Evolutionary conservation across 2,888 invertebrate genomes (phyloP).

Genomic region (Archips xylosteana): DNA sequence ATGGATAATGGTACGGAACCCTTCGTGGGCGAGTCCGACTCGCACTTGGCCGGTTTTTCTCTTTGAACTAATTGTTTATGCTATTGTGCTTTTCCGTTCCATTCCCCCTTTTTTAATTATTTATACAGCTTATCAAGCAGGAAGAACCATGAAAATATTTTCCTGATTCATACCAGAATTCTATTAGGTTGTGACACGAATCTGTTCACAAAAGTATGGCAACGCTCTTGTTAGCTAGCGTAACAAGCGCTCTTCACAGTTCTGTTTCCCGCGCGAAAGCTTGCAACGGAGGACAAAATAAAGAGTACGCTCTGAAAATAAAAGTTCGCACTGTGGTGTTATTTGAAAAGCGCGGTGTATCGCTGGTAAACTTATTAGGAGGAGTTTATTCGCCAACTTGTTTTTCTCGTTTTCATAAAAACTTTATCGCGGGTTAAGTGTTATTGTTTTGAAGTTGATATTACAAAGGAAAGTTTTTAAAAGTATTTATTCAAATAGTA

Average conservation of each 20-base stretch:
- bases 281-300: conserved; percentile 14
- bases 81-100: no score
- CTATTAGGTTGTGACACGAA: background rate
- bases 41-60: no score
- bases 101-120: no score
- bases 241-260: conserved; percentile 41
- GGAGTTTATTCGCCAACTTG: background rate
- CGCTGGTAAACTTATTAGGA: background rate
- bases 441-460: background rate
- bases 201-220: background rate
- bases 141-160: background rate
- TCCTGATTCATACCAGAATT: background rate
- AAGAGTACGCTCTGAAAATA: background rate
- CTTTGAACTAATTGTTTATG: no score
- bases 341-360: background rate
- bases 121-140: no score
- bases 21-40: no score
- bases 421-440: background rate
- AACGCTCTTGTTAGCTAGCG: conserved; percentile 28
- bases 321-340: background rate
- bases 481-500: background rate
- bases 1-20: no score
- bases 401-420: background rate
- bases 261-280: conserved; percentile 13
- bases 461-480: background rate